phyloP scores from a whole-genome alignment of 2,113 vertebrate genomes.

The Brachyhypopomus occidentalis region DNA sequence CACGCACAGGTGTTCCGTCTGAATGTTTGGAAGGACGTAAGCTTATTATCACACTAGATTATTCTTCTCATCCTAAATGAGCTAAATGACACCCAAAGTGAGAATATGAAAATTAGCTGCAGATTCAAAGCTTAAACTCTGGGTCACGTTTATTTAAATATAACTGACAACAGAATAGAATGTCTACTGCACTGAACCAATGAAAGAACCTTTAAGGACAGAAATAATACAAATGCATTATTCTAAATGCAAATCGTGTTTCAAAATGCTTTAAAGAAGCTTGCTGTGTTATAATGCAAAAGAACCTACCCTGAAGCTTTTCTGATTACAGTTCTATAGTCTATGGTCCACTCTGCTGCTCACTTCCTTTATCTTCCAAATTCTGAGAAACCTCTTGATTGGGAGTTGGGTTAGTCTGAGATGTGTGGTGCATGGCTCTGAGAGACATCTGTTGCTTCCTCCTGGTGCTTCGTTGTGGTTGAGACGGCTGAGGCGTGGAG shows the following conservation, averaged over 20 bases:
- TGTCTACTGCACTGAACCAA: neutral
- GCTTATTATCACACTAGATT: neutral
- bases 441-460: slow-evolving; percentile 28
- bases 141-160: neutral
- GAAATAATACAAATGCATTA: too few relatives aligned
- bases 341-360: neutral
- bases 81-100: slow-evolving; percentile 33
- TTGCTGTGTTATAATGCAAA: too few relatives aligned
- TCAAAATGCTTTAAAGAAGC: too few relatives aligned
- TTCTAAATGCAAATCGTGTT: too few relatives aligned
- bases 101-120: neutral
- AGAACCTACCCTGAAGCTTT: too few relatives aligned
- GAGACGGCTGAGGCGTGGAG: slow-evolving; percentile 35
- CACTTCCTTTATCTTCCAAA: neutral
- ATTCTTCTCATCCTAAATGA: slow-evolving; percentile 30
- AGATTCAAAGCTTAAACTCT: neutral
- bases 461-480: slow-evolving; percentile 50
- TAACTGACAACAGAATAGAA: neutral
- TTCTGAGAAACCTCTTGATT: neutral
- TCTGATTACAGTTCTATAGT: too few relatives aligned
- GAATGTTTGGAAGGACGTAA: slow-evolving; percentile 4
- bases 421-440: slow-evolving; percentile 6
- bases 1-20: neutral
- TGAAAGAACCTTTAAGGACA: neutral
- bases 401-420: neutral